Evolutionary conservation across 2,113 vertebrate species (phyloP).

Genomic region (Peromyscus maniculatus): DNA sequence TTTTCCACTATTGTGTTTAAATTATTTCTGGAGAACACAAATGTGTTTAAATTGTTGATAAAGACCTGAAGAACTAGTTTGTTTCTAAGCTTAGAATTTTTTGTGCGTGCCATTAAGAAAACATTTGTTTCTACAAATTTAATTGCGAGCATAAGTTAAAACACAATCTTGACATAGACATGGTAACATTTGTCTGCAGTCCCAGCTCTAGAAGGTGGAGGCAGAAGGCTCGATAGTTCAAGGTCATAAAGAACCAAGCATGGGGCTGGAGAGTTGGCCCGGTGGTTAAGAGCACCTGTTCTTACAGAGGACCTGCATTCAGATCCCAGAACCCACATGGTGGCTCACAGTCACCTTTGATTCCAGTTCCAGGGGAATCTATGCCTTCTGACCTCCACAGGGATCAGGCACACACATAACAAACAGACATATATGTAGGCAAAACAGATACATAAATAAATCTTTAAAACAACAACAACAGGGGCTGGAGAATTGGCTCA

Average conservation of each 20-base stretch:
- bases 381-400: neutral
- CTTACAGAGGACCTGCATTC: neutral
- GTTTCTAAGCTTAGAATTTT: neutral
- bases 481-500: no score
- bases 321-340: neutral
- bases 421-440: no score
- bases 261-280: neutral
- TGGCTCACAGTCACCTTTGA: neutral
- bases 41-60: neutral
- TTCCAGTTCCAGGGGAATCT: neutral
- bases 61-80: neutral
- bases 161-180: neutral
- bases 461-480: neutral
- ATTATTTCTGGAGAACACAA: slow-evolving; percentile 48
- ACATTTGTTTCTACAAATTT: neutral
- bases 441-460: neutral
- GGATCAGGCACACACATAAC: neutral
- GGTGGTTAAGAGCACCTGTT: neutral
- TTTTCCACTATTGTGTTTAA: neutral
- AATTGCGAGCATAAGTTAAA: slow-evolving; percentile 32
- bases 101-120: neutral
- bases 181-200: no score
- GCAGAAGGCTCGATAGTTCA: neutral
- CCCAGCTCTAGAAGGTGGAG: neutral
- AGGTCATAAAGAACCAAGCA: neutral